phyloP scores from a whole-genome alignment of 2,888 invertebrate genomes.

The Rambutsinella grinnellia region DNA sequence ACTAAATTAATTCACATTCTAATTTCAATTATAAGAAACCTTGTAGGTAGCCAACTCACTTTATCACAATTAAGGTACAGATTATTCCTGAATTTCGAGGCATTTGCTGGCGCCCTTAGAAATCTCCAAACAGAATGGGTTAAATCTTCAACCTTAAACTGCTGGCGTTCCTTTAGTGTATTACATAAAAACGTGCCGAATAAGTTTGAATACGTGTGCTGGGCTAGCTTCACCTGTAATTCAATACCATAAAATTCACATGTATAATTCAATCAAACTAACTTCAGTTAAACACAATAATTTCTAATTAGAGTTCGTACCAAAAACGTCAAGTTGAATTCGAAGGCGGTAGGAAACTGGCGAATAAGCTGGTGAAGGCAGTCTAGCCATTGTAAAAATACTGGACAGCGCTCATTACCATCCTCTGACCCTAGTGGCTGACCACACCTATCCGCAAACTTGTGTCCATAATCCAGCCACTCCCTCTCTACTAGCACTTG shows the following conservation, averaged over 20 bases:
- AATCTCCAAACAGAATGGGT: conserved; percentile 92
- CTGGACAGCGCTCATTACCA: conserved; percentile 95
- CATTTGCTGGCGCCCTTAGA: conserved; percentile 74
- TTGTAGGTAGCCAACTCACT: too few relatives aligned
- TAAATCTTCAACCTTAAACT: conserved; percentile 76
- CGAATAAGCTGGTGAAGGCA: conserved; percentile 91
- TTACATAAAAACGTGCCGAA: conserved; percentile 98
- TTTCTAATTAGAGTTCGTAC: conserved; percentile 73
- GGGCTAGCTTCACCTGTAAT: conserved; percentile 86
- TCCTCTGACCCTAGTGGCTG: conserved; percentile 81
- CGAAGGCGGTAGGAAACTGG: conserved; percentile 94
- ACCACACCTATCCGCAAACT: conserved; percentile 93
- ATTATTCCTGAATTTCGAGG: conserved; percentile 85
- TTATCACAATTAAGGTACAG: conserved; percentile 77
- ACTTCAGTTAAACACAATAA: neutral
- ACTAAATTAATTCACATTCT: too few relatives aligned
- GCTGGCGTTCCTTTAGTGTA: conserved; percentile 79
- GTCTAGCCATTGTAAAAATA: conserved; percentile 98
- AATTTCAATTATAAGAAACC: too few relatives aligned
- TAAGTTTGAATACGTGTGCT: conserved; percentile 95
- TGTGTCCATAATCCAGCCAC: conserved; percentile 98
- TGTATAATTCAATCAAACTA: neutral
- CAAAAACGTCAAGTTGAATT: conserved; percentile 93
- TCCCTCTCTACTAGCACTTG: conserved; percentile 93
- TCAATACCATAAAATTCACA: neutral